These are phyloP conservation scores for Nannospalax galili DNA, from an alignment of 2,113 vertebrate genomes.

Conservation along the genomic window DNA sequence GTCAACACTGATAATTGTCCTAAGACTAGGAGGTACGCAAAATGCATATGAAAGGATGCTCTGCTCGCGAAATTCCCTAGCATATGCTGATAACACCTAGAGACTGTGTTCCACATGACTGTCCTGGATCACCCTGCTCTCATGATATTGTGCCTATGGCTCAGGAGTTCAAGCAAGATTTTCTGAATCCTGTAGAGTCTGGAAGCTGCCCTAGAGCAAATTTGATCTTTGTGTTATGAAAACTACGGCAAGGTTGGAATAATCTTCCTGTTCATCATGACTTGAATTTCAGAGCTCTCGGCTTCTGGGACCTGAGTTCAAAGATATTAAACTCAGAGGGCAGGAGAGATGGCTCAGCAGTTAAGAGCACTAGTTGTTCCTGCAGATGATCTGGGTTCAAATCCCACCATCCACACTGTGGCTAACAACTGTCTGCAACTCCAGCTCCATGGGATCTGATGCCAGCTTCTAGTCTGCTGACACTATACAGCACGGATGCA, in stretches of 20 bases:
- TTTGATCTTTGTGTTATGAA: background rate
- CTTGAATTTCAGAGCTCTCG: background rate
- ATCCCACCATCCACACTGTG: too few relatives aligned
- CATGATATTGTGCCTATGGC: fast-evolving
- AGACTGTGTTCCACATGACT: background rate
- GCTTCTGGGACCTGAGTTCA: background rate
- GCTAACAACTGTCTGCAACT: too few relatives aligned
- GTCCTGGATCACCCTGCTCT: background rate
- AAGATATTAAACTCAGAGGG: background rate
- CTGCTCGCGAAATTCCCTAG: background rate
- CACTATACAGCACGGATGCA: too few relatives aligned
- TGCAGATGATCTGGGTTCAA: too few relatives aligned
- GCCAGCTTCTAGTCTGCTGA: too few relatives aligned
- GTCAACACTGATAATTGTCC: background rate
- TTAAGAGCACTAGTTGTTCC: too few relatives aligned
- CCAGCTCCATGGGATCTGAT: too few relatives aligned
- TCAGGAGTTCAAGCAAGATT: background rate
- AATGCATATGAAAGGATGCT: background rate
- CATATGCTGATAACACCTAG: background rate
- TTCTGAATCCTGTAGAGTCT: background rate
- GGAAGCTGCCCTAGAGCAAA: background rate
- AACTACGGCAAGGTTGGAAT: background rate
- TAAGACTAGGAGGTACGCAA: background rate
- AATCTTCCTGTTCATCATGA: background rate
- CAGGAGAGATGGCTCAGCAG: too few relatives aligned